Evolutionary conservation across 2,888 invertebrate species (phyloP), one percentile per base, ranked within the genome.

Genomic region (Tillus elongatus): DNA sequence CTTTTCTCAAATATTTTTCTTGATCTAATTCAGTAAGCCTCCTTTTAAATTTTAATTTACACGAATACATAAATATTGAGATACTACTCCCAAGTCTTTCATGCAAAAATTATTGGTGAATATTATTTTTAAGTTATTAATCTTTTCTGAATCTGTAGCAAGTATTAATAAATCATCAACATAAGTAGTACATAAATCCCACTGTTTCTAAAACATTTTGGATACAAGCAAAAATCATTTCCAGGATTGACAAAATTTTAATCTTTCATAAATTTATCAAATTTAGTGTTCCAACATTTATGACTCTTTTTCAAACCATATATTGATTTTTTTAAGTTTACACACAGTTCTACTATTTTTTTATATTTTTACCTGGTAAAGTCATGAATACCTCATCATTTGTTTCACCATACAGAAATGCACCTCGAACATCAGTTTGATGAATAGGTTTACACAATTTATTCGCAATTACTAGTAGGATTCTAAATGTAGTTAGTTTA

Each of bases 261-360:
- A 10, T 35, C 36, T 14, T 10, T 19, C 32, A 46, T 44, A 19
- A 42, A n/a, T n/a, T n/a, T n/a, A n/a, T n/a, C n/a, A n/a, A n/a
- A n/a, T n/a, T n/a, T n/a, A n/a, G n/a, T n/a, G 35, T 51, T 46
- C 50, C 51, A 51, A 35, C 40, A 42, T 43, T 35, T 36, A 3
- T 29, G 36, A 19, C 30, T 30, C 15, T 36, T 30, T 36, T 15
- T 30, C 12, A 30, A 24, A 12, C 36, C 36, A 36, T 30, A 36
- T 4, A 36, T 19, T 30, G 36, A 36, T n/a, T 19, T 36, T 30
- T 30, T 30, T 30, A 2, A 33, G 10, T 33, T 33, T 19, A 19
- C 8, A 19, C 4, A 19, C 19, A 8, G 4, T 19, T 4, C 8
- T 19, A 8, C 19, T 19, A n/a, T n/a, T n/a, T n/a, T n/a, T n/a